Evolutionary conservation across 2,797 vertebrate species (phyloP).

Genomic region (Diplodus sargus): DNA sequence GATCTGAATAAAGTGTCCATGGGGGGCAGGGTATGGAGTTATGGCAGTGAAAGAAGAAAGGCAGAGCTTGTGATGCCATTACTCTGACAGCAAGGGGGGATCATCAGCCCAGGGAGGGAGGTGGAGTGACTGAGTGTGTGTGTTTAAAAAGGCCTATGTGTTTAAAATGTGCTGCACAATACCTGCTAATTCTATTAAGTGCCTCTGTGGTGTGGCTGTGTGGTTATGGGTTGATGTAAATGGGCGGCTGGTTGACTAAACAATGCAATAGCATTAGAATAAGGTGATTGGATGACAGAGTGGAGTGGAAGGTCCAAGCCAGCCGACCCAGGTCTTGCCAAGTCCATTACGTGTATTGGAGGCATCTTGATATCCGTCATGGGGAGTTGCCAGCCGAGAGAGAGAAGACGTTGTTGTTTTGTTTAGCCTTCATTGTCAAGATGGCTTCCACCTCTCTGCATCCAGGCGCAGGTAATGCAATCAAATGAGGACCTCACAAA

Average conservation of each 20-base stretch:
- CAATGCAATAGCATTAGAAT: slow-evolving; percentile 85
- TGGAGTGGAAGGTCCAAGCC: slow-evolving; percentile 71
- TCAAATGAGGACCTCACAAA: slow-evolving; percentile 71
- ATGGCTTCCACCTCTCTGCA: slow-evolving; percentile 76
- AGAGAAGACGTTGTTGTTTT: slow-evolving; percentile 65
- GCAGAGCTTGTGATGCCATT: slow-evolving; percentile 66
- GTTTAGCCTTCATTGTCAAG: slow-evolving; percentile 75
- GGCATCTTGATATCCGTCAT: slow-evolving; percentile 78
- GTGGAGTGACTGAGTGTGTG: slow-evolving; percentile 57
- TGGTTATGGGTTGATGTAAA: slow-evolving; percentile 86
- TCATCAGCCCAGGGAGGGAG: slow-evolving; percentile 56
- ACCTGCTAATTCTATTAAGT: slow-evolving; percentile 89
- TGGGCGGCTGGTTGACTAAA: slow-evolving; percentile 85
- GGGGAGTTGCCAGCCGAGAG: slow-evolving; percentile 59
- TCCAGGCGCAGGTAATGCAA: slow-evolving; percentile 76
- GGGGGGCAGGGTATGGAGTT: slow-evolving; percentile 49
- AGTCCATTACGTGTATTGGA: slow-evolving; percentile 88
- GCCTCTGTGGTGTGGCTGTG: slow-evolving; percentile 71
- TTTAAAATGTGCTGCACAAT: slow-evolving; percentile 86
- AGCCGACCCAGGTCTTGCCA: slow-evolving; percentile 79
- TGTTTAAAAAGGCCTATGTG: slow-evolving; percentile 76
- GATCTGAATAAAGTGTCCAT: slow-evolving; percentile 58
- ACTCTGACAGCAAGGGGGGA: slow-evolving; percentile 64
- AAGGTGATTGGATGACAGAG: slow-evolving; percentile 86
- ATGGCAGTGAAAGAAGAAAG: slow-evolving; percentile 56